Evolutionary conservation across 1,140 invertebrate genomes (phyloP).

Genomic region (Drosophila arawakana): DNA sequence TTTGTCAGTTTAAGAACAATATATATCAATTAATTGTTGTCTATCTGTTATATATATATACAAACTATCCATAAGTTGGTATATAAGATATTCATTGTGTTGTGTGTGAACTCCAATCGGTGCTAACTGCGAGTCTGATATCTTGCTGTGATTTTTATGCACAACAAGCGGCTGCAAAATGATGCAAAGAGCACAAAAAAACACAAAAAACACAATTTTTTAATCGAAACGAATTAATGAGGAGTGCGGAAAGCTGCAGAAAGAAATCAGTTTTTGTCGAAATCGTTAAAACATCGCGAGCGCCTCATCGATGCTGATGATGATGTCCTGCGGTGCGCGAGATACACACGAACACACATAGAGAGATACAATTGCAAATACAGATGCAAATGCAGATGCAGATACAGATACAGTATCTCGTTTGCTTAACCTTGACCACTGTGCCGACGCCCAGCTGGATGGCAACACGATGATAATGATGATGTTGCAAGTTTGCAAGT

Average conservation of each 20-base stretch:
- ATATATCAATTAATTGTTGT: neutral
- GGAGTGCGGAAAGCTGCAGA: constrained; percentile 66
- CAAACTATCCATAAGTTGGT: neutral
- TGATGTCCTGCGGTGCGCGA: constrained; percentile 73
- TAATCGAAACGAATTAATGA: constrained; percentile 82
- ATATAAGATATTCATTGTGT: constrained; percentile 7
- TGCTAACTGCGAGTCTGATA: constrained; percentile 27
- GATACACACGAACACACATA: constrained; percentile 30
- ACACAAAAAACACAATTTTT: constrained; percentile 64
- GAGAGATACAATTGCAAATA: constrained; percentile 23
- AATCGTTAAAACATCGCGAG: constrained; percentile 77
- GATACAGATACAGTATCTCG: constrained; percentile 37
- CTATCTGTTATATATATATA: constrained; percentile 6
- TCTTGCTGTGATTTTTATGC: constrained; percentile 82
- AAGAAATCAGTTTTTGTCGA: constrained; percentile 70
- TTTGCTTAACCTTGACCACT: constrained; percentile 73
- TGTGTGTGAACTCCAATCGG: constrained; percentile 15
- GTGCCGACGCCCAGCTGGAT: constrained; percentile 61
- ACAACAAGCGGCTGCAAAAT: constrained; percentile 75
- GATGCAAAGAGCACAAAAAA: constrained; percentile 61
- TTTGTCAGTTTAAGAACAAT: no score
- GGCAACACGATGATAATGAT: constrained; percentile 52
- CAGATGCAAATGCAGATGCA: constrained; percentile 25
- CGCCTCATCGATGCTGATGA: constrained; percentile 69
- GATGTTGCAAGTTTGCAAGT: constrained; percentile 61